These are phyloP conservation scores for Eira barbara DNA, from an alignment of 2,113 vertebrate genomes.

Conservation along the genomic window DNA sequence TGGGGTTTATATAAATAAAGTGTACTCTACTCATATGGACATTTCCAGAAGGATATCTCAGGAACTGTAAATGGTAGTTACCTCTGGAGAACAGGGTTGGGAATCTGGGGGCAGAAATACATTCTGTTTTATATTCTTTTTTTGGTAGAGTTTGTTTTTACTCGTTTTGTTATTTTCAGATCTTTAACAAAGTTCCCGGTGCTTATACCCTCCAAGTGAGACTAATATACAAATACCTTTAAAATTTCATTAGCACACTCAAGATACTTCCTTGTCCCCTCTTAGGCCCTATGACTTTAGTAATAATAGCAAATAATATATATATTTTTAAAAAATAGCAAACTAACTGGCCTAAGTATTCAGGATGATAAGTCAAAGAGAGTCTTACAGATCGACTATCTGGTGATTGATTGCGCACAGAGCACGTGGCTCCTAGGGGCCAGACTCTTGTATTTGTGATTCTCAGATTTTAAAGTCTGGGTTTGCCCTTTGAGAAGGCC, in stretches of 20 bases:
- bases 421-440: not conserved
- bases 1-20: not conserved
- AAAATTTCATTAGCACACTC: not conserved
- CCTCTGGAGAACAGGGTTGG: not conserved
- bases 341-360: not conserved
- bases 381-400: not conserved
- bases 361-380: not conserved
- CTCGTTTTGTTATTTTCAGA: not conserved
- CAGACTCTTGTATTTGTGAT: not conserved
- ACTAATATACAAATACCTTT: not conserved
- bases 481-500: constrained; percentile 9
- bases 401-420: not conserved
- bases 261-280: not conserved
- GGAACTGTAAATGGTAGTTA: not conserved
- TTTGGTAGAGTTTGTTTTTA: not conserved
- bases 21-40: not conserved
- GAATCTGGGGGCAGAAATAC: not conserved
- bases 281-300: not conserved
- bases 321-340: not conserved
- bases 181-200: not conserved
- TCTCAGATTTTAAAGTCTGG: not conserved
- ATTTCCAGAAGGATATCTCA: constrained; percentile 14
- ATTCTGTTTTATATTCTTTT: constrained; percentile 5
- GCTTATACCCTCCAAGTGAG: not conserved
- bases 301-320: not conserved